Percentiles rank a stretch among this genome's conserved stretches.
Conservation (phyloP, 2,888 invertebrate genomes). For the Hirtodrosophila duncani region DNA sequence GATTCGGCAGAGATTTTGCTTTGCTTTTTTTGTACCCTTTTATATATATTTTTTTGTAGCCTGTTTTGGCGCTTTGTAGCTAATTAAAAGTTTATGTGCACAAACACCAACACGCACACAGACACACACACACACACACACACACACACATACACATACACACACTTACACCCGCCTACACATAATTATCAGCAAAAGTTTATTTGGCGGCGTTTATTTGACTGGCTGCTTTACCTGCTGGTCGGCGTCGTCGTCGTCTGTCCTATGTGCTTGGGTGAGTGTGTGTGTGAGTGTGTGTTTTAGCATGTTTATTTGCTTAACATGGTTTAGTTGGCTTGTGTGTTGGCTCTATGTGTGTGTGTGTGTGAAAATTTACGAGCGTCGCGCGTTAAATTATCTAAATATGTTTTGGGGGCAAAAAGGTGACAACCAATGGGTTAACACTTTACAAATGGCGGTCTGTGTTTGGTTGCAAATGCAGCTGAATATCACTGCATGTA, state of each 20-base stretch:
- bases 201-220: conserved; percentile 69
- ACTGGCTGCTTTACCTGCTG: conserved; percentile 68
- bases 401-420: conserved; percentile 67
- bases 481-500: conserved; percentile 4
- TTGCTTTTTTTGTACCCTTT: conserved; percentile 12
- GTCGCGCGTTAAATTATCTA: conserved; percentile 70
- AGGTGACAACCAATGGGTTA: conserved; percentile 71
- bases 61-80: conserved; percentile 70
- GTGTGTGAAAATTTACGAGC: conserved; percentile 66
- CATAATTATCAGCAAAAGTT: conserved; percentile 66
- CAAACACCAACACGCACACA: conserved; percentile 25
- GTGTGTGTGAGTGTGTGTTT: conserved; percentile 5
- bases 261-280: neutral
- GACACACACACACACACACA: conserved; percentile 16
- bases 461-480: neutral
- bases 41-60: conserved; percentile 47
- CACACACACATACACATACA: conserved; percentile 2
- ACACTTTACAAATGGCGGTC: conserved; percentile 49
- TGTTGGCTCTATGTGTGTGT: conserved; percentile 12
- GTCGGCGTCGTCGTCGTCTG: no score
- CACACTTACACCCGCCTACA: conserved; percentile 18
- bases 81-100: conserved; percentile 67
- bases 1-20: neutral
- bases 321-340: conserved; percentile 61
- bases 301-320: conserved; percentile 64